Conservation (phyloP, 2,797 vertebrate species). For the Xiphophorus birchmanni region DNA sequence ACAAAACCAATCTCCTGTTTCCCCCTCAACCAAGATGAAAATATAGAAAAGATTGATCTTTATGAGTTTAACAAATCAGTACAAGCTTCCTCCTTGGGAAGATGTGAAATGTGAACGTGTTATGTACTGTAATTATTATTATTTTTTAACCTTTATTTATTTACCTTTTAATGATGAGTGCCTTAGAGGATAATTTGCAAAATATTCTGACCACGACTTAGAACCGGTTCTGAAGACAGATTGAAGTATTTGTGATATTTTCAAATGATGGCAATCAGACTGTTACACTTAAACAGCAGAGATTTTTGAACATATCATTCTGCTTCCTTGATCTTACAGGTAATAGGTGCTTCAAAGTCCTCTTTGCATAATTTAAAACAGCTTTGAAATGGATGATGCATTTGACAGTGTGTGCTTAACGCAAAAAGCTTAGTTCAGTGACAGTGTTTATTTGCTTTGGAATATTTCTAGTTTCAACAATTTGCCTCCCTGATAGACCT, state of each 20-base stretch:
- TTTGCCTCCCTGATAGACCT: neutral
- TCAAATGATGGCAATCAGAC: slow-evolving; percentile 17
- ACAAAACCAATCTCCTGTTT: slow-evolving; percentile 14
- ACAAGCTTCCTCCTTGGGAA: neutral
- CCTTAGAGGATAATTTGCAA: slow-evolving; percentile 13
- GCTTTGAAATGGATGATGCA: neutral
- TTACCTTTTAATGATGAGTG: neutral
- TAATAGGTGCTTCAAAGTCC: slow-evolving; percentile 30
- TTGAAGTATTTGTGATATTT: slow-evolving; percentile 27
- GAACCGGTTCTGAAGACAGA: slow-evolving; percentile 10
- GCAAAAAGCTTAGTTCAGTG: slow-evolving; percentile 11
- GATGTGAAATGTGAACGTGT: slow-evolving; percentile 4
- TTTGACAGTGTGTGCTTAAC: slow-evolving; percentile 17
- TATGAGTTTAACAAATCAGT: neutral
- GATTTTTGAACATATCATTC: slow-evolving; percentile 36
- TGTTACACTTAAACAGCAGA: slow-evolving; percentile 1
- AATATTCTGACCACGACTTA: slow-evolving; percentile 19
- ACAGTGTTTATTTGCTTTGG: slow-evolving; percentile 6
- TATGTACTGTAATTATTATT: neutral
- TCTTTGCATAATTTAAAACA: slow-evolving; percentile 17
- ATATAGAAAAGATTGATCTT: neutral
- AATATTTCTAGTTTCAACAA: slow-evolving; percentile 6
- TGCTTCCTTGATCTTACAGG: slow-evolving; percentile 29
- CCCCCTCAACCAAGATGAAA: rapidly evolving
- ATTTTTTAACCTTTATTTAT: too few relatives aligned